Evolutionary conservation across 2,113 vertebrate species (phyloP).

Genomic region (Hippopotamus amphibius): DNA sequence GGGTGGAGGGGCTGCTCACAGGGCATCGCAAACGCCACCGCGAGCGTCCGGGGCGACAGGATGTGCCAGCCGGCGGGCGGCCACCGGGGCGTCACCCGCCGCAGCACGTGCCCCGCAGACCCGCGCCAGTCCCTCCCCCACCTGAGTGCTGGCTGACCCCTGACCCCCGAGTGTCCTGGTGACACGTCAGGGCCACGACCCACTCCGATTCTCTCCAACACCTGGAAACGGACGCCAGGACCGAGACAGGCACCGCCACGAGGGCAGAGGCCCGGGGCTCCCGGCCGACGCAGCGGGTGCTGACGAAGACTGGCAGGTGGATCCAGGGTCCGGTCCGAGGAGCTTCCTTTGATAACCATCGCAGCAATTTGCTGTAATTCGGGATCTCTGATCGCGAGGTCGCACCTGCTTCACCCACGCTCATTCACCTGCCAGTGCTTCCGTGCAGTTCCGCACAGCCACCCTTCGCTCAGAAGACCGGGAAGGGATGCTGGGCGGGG

Average conservation of each 20-base stretch:
- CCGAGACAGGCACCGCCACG: slow-evolving; percentile 70
- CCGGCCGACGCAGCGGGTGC: slow-evolving; percentile 10
- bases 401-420: slow-evolving; percentile 21
- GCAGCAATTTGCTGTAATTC: neutral
- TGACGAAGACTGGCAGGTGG: slow-evolving; percentile 65
- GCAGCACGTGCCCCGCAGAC: slow-evolving; percentile 45
- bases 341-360: slow-evolving; percentile 53
- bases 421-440: slow-evolving; percentile 32
- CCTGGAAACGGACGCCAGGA: slow-evolving; percentile 79
- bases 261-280: slow-evolving; percentile 76
- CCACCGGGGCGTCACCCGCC: neutral
- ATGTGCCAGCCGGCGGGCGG: neutral
- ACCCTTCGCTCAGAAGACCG: slow-evolving; percentile 1
- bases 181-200: slow-evolving; percentile 46
- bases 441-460: slow-evolving; percentile 35
- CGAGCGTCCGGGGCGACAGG: slow-evolving; percentile 31
- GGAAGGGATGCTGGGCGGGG: neutral
- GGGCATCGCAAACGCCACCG: slow-evolving; percentile 68
- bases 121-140: slow-evolving; percentile 55
- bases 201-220: slow-evolving; percentile 77
- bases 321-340: slow-evolving; percentile 56
- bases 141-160: slow-evolving; percentile 72
- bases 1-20: slow-evolving; percentile 62
- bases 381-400: slow-evolving; percentile 39
- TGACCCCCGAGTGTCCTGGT: neutral